A percentile compares a stretch with the other conserved stretches of the same genome.
Evolutionary conservation across 2,797 vertebrate genomes (phyloP).

Genomic region (Enteromius radiatus): DNA sequence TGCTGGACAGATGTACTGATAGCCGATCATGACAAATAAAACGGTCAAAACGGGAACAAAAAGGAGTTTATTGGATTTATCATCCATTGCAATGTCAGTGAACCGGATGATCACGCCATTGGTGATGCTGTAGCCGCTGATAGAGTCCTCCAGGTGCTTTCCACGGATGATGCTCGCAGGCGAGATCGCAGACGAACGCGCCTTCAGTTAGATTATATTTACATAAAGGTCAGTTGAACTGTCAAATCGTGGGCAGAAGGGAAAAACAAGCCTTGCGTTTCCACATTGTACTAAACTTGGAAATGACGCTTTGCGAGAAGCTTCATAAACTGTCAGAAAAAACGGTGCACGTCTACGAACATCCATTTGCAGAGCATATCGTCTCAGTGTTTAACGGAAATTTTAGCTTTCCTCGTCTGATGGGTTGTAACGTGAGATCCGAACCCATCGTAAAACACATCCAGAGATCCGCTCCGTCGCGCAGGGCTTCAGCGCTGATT

Average conservation of each 20-base stretch:
- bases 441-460: not conserved
- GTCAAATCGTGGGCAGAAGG: not conserved
- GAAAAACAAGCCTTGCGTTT: not conserved
- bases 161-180: not conserved
- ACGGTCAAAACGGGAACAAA: conserved; percentile 87
- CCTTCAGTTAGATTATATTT: conserved; percentile 6
- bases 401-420: not conserved
- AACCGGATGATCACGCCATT: conserved; percentile 62
- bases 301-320: not conserved
- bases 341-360: not conserved
- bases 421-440: not conserved
- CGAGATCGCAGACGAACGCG: not conserved
- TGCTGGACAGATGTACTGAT: conserved; percentile 90
- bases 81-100: conserved; percentile 80
- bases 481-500: not conserved
- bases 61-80: conserved; percentile 88
- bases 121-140: conserved; percentile 24
- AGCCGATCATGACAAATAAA: conserved; percentile 87
- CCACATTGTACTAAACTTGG: conserved; percentile 11
- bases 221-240: not conserved
- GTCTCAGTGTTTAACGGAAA: not conserved
- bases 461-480: not conserved
- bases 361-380: not conserved
- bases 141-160: conserved; percentile 7
- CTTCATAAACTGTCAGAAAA: not conserved